phyloP scores from a whole-genome alignment of 37 sponge, comb jelly and placozoan genomes.

The Amphimedon queenslandica region DNA sequence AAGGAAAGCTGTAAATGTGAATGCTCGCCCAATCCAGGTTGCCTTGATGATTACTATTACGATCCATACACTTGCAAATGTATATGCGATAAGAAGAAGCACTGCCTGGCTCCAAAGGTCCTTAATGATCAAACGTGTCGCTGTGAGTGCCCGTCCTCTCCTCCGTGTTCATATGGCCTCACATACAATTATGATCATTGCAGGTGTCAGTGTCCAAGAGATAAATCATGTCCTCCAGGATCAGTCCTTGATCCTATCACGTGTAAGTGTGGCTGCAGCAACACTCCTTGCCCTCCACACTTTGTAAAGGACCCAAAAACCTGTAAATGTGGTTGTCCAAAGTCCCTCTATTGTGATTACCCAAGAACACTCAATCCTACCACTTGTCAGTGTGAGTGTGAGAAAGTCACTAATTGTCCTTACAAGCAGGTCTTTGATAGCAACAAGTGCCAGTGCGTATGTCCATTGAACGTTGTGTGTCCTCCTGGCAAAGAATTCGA shows the following conservation, averaged over 20 bases:
- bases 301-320: slow-evolving; percentile 4
- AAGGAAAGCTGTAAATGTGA: slow-evolving; percentile 30
- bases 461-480: slow-evolving; percentile 2
- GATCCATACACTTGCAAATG: slow-evolving; percentile 2
- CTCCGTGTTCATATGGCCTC: not conserved
- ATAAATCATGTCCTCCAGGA: not conserved
- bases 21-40: slow-evolving; percentile 1
- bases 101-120: not conserved
- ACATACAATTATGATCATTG: not conserved
- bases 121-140: not conserved
- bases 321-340: slow-evolving; percentile 27
- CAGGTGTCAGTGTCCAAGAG: not conserved
- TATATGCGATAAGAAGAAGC: not conserved
- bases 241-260: not conserved
- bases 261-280: slow-evolving; percentile 19
- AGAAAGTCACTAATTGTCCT: not conserved
- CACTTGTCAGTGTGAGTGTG: slow-evolving; percentile 33
- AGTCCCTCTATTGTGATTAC: not conserved
- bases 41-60: not conserved
- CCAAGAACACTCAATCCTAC: not conserved
- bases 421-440: not conserved
- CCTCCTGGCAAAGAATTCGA: slow-evolving; percentile 11
- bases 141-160: not conserved
- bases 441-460: slow-evolving; percentile 7
- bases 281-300: not conserved